Conservation (phyloP, 2,888 invertebrate species). For the Aspidiotus rigidus region DNA sequence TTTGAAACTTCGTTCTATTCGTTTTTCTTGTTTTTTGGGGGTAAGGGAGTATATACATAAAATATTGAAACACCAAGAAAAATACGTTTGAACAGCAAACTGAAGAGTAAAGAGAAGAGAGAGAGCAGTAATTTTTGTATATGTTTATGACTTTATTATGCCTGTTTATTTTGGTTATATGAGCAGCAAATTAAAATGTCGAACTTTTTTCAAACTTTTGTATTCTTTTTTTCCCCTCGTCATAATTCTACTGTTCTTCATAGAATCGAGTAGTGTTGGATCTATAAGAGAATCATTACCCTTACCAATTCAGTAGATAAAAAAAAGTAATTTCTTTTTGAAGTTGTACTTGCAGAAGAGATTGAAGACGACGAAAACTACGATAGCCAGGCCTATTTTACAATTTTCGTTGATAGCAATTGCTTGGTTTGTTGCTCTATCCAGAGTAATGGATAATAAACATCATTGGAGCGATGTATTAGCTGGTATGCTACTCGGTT, state of each 20-base stretch:
- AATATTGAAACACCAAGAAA: too few relatives aligned
- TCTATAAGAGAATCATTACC: not conserved
- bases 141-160: too few relatives aligned
- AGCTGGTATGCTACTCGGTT: constrained; percentile 64
- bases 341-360: constrained; percentile 81
- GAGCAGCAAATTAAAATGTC: too few relatives aligned
- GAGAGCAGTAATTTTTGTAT: too few relatives aligned
- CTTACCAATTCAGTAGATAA: too few relatives aligned
- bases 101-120: too few relatives aligned
- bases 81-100: too few relatives aligned
- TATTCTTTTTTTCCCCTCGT: too few relatives aligned
- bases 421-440: constrained; percentile 80
- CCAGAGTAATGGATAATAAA: constrained; percentile 89
- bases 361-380: constrained; percentile 73
- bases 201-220: too few relatives aligned
- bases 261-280: not conserved
- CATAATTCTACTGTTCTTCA: not conserved
- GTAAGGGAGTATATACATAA: too few relatives aligned
- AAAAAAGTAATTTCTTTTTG: constrained; percentile 35
- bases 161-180: too few relatives aligned
- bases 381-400: constrained; percentile 70
- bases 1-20: not conserved
- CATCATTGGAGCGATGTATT: constrained; percentile 98
- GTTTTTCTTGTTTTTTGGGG: too few relatives aligned
- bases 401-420: constrained; percentile 71